A percentile compares a stretch with the other conserved stretches of the same genome.
phyloP scores from a whole-genome alignment of 1,140 invertebrate genomes.

The Anoplophora glabripennis region DNA sequence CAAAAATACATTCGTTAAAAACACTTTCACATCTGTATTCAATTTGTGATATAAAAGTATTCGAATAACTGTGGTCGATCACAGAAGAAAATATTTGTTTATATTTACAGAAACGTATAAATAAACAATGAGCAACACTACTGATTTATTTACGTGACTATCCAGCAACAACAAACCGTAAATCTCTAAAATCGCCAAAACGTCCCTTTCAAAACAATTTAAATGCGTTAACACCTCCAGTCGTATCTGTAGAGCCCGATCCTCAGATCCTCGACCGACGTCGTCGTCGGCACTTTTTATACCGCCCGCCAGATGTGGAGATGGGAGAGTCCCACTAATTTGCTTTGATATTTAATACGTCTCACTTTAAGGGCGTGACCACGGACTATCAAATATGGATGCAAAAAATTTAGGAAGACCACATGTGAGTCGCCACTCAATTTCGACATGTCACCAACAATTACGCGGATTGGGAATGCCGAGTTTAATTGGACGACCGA shows the following conservation, averaged over 20 bases:
- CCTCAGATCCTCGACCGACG: not conserved
- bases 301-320: not conserved
- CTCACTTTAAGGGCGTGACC: conserved; percentile 5
- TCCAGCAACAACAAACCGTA: conserved; percentile 10
- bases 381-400: conserved; percentile 8
- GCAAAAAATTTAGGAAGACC: conserved; percentile 20
- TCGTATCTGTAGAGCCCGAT: conserved; percentile 6
- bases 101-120: no score
- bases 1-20: no score
- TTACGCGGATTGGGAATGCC: not conserved
- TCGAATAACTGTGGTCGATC: no score
- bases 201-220: conserved; percentile 14
- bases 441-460: conserved; percentile 9
- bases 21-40: no score
- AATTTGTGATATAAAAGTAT: no score
- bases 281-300: conserved; percentile 12
- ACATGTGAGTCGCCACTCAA: conserved; percentile 1
- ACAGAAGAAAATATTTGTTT: no score
- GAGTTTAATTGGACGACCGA: not conserved
- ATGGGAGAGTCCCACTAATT: conserved; percentile 11
- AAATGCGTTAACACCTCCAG: conserved; percentile 12
- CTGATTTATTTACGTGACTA: no score
- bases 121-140: no score
- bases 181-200: conserved; percentile 7
- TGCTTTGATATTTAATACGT: conserved; percentile 17